Conservation (phyloP, 2,888 invertebrate species). For the Apotomis capreana region DNA sequence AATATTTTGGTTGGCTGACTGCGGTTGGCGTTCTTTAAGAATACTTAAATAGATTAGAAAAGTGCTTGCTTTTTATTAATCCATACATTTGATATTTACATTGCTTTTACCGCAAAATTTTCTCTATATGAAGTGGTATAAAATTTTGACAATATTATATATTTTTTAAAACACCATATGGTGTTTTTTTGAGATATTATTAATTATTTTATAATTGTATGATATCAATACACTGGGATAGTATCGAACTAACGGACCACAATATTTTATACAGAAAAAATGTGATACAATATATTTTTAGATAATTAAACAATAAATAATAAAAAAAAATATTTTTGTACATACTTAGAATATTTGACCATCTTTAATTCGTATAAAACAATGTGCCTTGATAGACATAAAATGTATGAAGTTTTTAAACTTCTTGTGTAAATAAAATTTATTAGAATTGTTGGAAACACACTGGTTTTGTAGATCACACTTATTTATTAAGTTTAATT, state of each 20-base stretch:
- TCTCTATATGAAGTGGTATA: constrained; percentile 39
- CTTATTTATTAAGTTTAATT: constrained; percentile 62
- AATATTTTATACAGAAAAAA: constrained; percentile 62
- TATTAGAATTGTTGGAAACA: constrained; percentile 55
- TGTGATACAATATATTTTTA: constrained; percentile 79
- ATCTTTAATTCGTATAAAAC: constrained; percentile 48
- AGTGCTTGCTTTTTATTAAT: constrained; percentile 39
- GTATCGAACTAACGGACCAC: constrained; percentile 62
- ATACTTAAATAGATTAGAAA: constrained; percentile 37
- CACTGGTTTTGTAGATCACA: constrained; percentile 70
- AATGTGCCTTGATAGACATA: constrained; percentile 61
- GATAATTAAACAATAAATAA: constrained; percentile 65
- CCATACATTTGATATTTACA: constrained; percentile 21
- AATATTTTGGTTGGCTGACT: constrained; percentile 21
- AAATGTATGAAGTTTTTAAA: constrained; percentile 50
- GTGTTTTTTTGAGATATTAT: constrained; percentile 58
- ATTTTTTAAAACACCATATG: constrained; percentile 44
- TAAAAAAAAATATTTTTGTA: constrained; percentile 58
- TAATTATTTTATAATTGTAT: constrained; percentile 42
- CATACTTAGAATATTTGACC: constrained; percentile 48
- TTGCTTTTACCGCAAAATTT: constrained; percentile 26
- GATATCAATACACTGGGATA: constrained; percentile 52
- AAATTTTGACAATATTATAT: constrained; percentile 35
- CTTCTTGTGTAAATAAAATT: constrained; percentile 51
- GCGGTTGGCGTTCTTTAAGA: constrained; percentile 18